A percentile compares a stretch with the other conserved stretches of the same genome.
Conservation (phyloP, 2,113 vertebrate species). For the Bufo bufo region DNA sequence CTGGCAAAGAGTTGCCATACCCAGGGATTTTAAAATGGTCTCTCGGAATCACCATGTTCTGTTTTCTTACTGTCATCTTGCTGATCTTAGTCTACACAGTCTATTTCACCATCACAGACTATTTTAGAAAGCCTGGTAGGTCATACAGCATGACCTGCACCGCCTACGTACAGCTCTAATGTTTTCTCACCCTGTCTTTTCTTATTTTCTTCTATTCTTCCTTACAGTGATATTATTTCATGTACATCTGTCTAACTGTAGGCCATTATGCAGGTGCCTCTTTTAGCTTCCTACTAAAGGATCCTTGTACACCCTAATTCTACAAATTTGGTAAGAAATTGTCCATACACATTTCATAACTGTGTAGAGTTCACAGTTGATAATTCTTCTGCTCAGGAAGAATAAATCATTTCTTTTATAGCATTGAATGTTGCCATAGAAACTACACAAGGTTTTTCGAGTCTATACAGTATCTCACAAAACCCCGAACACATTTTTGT, state of each 20-base stretch:
- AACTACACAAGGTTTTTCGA: slow-evolving; percentile 27
- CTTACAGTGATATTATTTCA: background rate
- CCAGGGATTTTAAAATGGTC: no score
- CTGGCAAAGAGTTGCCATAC: no score
- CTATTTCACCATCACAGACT: background rate
- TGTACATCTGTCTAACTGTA: background rate
- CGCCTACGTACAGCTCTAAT: background rate
- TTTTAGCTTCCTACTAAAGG: background rate
- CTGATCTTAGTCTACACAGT: no score
- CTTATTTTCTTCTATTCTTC: background rate
- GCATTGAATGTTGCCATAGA: slow-evolving; percentile 32
- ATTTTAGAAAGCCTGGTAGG: background rate
- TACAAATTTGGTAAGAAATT: background rate
- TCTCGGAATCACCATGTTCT: no score
- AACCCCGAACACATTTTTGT: no score
- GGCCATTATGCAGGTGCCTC: background rate
- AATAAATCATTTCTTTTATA: slow-evolving; percentile 9
- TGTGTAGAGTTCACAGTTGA: background rate
- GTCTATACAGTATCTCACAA: background rate
- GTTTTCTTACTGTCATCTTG: no score
- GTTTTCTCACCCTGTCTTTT: background rate
- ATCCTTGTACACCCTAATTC: background rate
- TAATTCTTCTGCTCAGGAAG: background rate
- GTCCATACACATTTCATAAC: background rate
- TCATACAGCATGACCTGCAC: background rate